A percentile compares a stretch with the other conserved stretches of the same genome.
Evolutionary conservation across 2,888 invertebrate genomes (phyloP).

Genomic region (Rhodophaea formosa): DNA sequence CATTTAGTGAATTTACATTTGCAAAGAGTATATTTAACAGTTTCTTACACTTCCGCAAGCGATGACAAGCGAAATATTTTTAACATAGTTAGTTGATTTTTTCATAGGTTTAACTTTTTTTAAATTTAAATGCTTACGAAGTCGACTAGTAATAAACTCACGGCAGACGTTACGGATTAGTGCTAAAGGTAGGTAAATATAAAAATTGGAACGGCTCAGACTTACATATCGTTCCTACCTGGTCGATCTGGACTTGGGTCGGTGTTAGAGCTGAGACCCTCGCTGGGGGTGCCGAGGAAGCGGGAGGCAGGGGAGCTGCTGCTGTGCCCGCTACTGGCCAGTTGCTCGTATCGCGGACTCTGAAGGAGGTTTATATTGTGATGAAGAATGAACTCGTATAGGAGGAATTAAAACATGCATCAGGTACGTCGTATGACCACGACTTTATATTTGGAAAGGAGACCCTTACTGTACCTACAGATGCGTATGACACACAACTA

Average conservation of each 20-base stretch:
- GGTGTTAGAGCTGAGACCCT: constrained; percentile 65
- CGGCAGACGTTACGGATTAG: not conserved
- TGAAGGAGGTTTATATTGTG: constrained; percentile 31
- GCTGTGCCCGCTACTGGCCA: constrained; percentile 74
- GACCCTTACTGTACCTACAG: no score
- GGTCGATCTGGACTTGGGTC: constrained; percentile 74
- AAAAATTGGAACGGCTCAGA: constrained; percentile 77
- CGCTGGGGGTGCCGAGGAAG: constrained; percentile 66
- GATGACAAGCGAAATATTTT: no score
- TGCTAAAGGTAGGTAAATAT: constrained; percentile 46
- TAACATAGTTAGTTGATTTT: no score
- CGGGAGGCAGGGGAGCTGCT: constrained; percentile 69
- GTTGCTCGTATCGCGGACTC: constrained; percentile 77
- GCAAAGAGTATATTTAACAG: no score
- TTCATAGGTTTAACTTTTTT: no score
- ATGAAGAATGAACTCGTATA: not conserved
- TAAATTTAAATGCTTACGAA: no score
- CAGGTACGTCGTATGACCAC: no score
- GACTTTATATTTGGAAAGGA: no score
- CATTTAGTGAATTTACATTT: no score
- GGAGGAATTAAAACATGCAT: no score
- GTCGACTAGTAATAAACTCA: not conserved
- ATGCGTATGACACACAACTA: no score
- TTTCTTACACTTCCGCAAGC: no score
- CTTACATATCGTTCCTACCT: constrained; percentile 82